Conservation (phyloP, 2,888 invertebrate genomes). For the Nephrotoma appendiculata region DNA sequence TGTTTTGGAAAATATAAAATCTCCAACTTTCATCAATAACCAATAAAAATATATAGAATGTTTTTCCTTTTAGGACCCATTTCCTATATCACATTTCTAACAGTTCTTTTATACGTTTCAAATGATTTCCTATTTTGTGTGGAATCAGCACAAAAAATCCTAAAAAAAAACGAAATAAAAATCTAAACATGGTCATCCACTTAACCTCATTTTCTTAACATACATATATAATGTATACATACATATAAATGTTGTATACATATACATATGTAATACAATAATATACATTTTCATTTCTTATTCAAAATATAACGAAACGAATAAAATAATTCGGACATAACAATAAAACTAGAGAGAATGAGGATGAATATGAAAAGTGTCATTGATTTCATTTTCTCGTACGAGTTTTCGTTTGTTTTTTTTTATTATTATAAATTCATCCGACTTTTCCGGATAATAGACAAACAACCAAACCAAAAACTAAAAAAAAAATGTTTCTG, state of each 20-base stretch:
- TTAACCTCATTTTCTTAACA: not conserved
- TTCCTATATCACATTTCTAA: not conserved
- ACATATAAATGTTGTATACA: not conserved
- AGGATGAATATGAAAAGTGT: not conserved
- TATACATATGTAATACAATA: not conserved
- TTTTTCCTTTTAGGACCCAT: not conserved
- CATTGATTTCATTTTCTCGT: not conserved
- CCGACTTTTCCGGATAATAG: not conserved
- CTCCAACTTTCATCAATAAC: not conserved
- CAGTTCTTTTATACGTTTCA: not conserved
- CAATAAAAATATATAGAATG: not conserved
- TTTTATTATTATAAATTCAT: not conserved
- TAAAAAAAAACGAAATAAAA: not conserved
- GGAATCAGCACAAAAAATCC: not conserved
- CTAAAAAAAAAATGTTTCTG: not conserved
- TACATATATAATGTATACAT: not conserved
- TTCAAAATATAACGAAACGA: not conserved
- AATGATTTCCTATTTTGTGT: not conserved
- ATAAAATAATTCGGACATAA: not conserved
- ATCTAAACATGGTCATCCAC: not conserved
- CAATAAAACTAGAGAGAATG: not conserved
- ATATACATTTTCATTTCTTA: not conserved
- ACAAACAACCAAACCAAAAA: not conserved
- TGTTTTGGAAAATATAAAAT: not conserved
- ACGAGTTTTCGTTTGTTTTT: not conserved